phyloP scores from a whole-genome alignment of 2,888 invertebrate species.

The Synergus japonicus region DNA sequence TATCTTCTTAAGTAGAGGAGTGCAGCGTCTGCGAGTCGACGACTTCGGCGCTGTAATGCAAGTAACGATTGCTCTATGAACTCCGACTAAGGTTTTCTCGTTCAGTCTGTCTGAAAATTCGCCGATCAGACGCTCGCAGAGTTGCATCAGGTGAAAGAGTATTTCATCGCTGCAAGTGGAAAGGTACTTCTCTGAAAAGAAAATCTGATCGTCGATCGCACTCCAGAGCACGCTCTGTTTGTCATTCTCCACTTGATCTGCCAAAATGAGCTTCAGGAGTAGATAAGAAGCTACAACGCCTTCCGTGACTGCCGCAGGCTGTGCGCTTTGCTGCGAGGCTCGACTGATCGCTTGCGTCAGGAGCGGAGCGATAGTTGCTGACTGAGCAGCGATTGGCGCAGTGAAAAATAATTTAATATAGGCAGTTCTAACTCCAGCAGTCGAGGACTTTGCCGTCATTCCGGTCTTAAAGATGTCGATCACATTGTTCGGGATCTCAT shows the following conservation, averaged over 20 bases:
- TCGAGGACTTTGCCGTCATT: constrained; percentile 86
- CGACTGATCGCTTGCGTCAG: constrained; percentile 86
- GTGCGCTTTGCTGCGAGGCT: constrained; percentile 86
- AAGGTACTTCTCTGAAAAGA: constrained; percentile 90
- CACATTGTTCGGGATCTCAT: constrained; percentile 83
- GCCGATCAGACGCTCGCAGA: constrained; percentile 85
- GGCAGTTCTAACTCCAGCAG: constrained; percentile 86
- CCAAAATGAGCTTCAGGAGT: constrained; percentile 82
- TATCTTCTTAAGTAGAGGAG: constrained; percentile 81
- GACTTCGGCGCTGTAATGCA: constrained; percentile 83
- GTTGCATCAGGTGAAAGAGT: constrained; percentile 84
- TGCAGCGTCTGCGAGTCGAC: constrained; percentile 82
- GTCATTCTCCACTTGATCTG: constrained; percentile 77
- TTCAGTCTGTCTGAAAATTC: constrained; percentile 84
- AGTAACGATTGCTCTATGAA: constrained; percentile 85
- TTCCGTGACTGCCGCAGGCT: constrained; percentile 85
- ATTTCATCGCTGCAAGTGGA: constrained; percentile 85
- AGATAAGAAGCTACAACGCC: constrained; percentile 85
- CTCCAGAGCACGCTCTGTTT: constrained; percentile 83
- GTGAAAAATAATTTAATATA: constrained; percentile 86
- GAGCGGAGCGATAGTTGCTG: constrained; percentile 79
- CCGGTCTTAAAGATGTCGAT: constrained; percentile 87
- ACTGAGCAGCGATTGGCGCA: constrained; percentile 61
- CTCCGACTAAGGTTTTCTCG: constrained; percentile 81
- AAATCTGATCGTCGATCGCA: constrained; percentile 86